Conservation (phyloP, 2,888 invertebrate genomes). For the Patella depressa region DNA sequence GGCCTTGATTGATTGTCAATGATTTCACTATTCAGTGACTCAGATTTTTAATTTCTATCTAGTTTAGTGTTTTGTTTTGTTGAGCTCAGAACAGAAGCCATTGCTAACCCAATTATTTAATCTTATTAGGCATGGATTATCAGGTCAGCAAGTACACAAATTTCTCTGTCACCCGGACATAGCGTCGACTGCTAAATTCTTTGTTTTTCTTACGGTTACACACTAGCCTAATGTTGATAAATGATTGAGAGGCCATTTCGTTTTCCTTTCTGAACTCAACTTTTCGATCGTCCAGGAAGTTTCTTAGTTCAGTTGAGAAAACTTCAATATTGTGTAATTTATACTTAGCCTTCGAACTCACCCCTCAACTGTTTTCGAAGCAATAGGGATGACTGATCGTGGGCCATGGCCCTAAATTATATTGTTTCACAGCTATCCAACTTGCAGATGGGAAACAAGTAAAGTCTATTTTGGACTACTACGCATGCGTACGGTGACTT, state of each 20-base stretch:
- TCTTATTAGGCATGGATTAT: neutral
- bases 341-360: slow-evolving; percentile 29
- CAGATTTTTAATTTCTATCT: too few species aligned
- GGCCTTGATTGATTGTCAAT: too few species aligned
- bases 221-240: too few species aligned
- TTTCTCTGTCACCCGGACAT: neutral
- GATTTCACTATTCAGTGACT: too few species aligned
- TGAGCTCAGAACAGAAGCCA: too few species aligned
- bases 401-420: slow-evolving; percentile 50
- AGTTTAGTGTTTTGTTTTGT: too few species aligned
- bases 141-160: neutral
- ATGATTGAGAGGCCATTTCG: too few species aligned
- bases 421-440: neutral
- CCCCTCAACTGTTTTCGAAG: slow-evolving; percentile 60
- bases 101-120: neutral
- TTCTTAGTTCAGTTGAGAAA: too few species aligned
- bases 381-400: slow-evolving; percentile 58
- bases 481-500: neutral
- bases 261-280: too few species aligned
- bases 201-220: too few species aligned
- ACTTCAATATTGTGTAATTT: too few species aligned
- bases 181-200: neutral
- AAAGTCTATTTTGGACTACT: neutral
- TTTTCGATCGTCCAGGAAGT: too few species aligned
- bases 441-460: slow-evolving; percentile 3